Conservation (phyloP, 2,888 invertebrate genomes). For the Luffia ferchaultella region DNA sequence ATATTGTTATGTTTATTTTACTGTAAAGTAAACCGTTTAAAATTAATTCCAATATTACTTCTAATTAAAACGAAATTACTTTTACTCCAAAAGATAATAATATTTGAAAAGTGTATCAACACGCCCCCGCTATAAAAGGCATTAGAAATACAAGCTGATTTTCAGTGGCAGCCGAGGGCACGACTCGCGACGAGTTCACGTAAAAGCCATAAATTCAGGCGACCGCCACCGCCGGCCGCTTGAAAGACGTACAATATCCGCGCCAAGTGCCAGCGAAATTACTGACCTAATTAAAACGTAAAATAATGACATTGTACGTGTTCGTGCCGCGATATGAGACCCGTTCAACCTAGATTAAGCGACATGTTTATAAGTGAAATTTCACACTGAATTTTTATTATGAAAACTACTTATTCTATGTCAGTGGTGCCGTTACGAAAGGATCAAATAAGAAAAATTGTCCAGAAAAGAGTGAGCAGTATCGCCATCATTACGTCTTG, state of each 20-base stretch:
- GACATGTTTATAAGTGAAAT: too few species aligned
- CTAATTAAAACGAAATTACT: too few species aligned
- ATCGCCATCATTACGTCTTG: background rate
- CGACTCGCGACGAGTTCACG: conserved; percentile 16
- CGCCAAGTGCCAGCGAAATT: background rate
- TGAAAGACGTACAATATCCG: background rate
- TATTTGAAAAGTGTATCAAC: background rate
- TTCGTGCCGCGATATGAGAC: background rate
- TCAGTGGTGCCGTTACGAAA: too few species aligned
- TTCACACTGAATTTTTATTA: too few species aligned
- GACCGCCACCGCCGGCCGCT: conserved; percentile 23
- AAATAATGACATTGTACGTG: background rate
- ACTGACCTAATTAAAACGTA: conserved; percentile 6
- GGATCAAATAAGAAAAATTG: background rate
- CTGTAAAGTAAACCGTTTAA: too few species aligned
- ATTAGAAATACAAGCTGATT: background rate
- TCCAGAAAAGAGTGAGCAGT: background rate
- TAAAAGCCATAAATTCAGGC: conserved; percentile 30
- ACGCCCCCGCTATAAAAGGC: background rate
- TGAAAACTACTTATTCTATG: too few species aligned
- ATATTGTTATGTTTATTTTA: too few species aligned
- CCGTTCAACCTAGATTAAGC: background rate
- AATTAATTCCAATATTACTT: too few species aligned
- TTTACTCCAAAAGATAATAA: too few species aligned
- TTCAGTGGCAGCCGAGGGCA: background rate